Evolutionary conservation across 2,888 invertebrate genomes (phyloP), one percentile per base, ranked within the genome.

Genomic region (Eupithecia vulgata): DNA sequence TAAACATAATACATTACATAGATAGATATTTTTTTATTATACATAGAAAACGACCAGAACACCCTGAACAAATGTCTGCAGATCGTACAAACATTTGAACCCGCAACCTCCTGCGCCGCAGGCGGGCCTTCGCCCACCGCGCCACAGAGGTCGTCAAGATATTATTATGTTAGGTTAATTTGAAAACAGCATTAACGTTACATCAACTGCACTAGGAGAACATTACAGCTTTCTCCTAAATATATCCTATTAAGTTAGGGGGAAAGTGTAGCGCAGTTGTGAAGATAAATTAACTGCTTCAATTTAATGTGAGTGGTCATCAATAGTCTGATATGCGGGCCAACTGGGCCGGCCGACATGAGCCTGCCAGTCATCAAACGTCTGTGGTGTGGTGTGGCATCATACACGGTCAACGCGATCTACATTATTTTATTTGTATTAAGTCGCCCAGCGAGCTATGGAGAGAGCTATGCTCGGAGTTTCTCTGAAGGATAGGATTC

Each of bases 261-360:
- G 87, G 88, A 89, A 89, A 89, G 88, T 87, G 83, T 81, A 85
- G 83, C 77, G 78, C 80, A 83, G 81, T 82, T 81, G 83, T 84
- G 80, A 81, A 88, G 85, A 85, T 88, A 87, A 87, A 87, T 88
- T 85, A 86, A 87, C 83, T 74, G 81, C 81, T 84, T 88, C 87
- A 84, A 88, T 83, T 87, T 84, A 83, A 83, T 82, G 82, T 77
- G 83, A 82, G 82, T 78, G 81, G 77, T 76, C 82, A 82, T 87
- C 84, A 86, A 86, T 85, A 82, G 80, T 76, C 79, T 10, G 67
- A 72, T 73, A 87, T 87, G 88, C 88, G 87, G 87, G 87, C 73
- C 72, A 76, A 70, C 37, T 13, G 40, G n/a, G n/a, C 62, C n/a
- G 34, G 37, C 62, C 35, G 34, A 64, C 62, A 64, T 37, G 87